Evolutionary conservation across 2,797 vertebrate species (phyloP), one percentile per base, ranked within the genome.

Genomic region (Peromyscus attwateri): DNA sequence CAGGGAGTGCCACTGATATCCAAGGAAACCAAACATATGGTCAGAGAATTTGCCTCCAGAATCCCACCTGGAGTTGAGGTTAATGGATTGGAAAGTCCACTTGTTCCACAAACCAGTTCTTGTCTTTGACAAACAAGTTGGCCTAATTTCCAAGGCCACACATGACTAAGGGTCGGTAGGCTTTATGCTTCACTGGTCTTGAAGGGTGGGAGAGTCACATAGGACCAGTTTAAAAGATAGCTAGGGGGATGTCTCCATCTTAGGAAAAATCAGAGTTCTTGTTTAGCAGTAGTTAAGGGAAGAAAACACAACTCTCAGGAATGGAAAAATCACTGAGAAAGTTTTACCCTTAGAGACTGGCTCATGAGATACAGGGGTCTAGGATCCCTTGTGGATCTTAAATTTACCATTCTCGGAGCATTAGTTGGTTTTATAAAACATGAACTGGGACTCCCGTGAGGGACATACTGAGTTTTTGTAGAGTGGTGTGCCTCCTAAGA

Each of bases 231-330:
- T 90, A 76, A 92, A 73, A 27, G 25, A 10, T 75, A 82, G 12
- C n/a, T 92, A 46, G 16, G 43, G 49, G 84, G 10, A 92, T 25
- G n/a, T 55, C 16, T 68, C 37, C n/a, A 34, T 71, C 71, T 94
- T 87, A 82, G 40, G 31, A 82, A 94, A 91, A 84, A 25, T 89
- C n/a, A 70, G 85, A 96, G 40, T 73, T 62, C 11, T n/a, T 19
- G 52, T 79, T 92, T 90, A 75, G 29, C 31, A 84, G 27, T 76
- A 92, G 93, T 7, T 84, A 70, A 84, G 73, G 16, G 37, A 40
- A 17, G 9, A 87, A 34, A 31, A 68, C 66, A 37, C 71, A 46
- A 34, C 60, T 68, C 94, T 77, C 46, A 55, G 29, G 46, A 87
- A 76, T 8, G 60, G 19, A 94, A 91, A 27, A 92, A 77, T 89